Evolutionary conservation across 2,797 vertebrate species (phyloP).

Genomic region (Coccyzus lansbergi): DNA sequence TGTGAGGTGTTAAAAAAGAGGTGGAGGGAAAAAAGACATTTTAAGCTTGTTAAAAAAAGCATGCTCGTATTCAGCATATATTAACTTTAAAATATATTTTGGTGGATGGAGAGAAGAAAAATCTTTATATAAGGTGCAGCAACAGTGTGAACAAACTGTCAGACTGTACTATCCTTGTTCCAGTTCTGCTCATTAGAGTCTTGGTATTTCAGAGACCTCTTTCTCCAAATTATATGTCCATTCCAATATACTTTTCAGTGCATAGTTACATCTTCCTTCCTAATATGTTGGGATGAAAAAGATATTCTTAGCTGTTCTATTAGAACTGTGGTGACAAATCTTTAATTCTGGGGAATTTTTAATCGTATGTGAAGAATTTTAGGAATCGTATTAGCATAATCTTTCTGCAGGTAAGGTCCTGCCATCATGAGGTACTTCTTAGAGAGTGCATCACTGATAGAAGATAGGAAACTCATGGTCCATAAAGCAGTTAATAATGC

Average conservation of each 20-base stretch:
- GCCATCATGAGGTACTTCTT: neutral
- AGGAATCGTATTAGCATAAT: neutral
- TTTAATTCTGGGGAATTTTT: neutral
- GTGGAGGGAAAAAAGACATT: neutral
- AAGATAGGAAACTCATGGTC: neutral
- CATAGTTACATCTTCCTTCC: neutral
- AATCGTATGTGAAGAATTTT: neutral
- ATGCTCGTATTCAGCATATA: neutral
- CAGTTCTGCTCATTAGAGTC: neutral
- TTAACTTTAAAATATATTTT: neutral
- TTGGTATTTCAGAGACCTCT: neutral
- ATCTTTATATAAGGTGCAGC: neutral
- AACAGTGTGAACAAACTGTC: neutral
- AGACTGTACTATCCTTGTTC: neutral
- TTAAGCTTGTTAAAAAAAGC: neutral
- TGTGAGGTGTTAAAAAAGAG: neutral
- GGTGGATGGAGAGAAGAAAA: neutral
- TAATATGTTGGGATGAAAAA: neutral
- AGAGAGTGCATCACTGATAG: neutral
- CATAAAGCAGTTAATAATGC: neutral
- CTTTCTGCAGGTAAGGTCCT: neutral
- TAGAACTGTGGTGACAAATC: neutral
- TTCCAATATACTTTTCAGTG: neutral
- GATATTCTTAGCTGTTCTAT: neutral
- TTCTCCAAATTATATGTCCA: neutral